These are phyloP conservation scores for Casuarius casuarius DNA, from an alignment of 2,113 vertebrate species.

Conservation along the genomic window DNA sequence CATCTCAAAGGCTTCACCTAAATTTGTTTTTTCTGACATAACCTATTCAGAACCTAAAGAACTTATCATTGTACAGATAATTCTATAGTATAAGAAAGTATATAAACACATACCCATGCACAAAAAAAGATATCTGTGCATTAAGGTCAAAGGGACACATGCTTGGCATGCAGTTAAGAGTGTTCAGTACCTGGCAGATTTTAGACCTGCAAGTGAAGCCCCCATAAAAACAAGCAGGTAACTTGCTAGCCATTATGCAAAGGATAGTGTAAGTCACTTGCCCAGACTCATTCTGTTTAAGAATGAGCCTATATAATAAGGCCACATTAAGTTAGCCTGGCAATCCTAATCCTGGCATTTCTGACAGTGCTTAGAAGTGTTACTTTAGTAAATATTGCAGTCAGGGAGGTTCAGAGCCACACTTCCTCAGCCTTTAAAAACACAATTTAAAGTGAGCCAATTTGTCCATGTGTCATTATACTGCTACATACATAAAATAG, in stretches of 20 bases:
- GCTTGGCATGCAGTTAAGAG: background rate
- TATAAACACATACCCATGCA: accelerated
- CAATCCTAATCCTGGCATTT: background rate
- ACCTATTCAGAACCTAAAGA: background rate
- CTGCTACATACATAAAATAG: background rate
- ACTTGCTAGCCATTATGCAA: background rate
- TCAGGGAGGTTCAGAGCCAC: background rate
- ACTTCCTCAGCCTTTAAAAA: background rate
- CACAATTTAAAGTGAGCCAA: background rate
- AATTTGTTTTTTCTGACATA: background rate
- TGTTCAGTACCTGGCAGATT: background rate
- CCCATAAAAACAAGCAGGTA: background rate
- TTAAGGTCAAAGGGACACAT: background rate
- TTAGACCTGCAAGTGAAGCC: background rate
- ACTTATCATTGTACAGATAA: background rate
- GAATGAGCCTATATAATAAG: background rate
- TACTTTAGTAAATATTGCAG: constrained; percentile 7
- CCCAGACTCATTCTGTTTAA: background rate
- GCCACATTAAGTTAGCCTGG: background rate
- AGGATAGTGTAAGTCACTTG: background rate
- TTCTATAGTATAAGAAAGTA: background rate
- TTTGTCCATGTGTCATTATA: background rate
- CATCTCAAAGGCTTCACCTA: background rate
- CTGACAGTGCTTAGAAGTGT: background rate
- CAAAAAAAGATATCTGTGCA: background rate